Conservation (phyloP, 2,888 invertebrate genomes). For the Alentia gelatinosa region DNA sequence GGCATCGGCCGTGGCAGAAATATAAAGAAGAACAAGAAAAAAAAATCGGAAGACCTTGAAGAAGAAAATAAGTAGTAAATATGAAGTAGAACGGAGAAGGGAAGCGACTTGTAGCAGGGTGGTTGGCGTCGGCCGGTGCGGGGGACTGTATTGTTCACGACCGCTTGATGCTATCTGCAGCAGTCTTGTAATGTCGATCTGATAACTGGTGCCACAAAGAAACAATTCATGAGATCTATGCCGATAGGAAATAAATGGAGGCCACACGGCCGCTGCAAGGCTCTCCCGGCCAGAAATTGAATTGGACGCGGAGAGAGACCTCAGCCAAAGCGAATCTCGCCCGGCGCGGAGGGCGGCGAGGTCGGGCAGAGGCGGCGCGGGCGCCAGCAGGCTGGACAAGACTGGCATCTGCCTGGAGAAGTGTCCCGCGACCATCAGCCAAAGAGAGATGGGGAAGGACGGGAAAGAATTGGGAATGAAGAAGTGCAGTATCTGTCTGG, state of each 20-base stretch:
- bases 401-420: too few species aligned
- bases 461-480: too few species aligned
- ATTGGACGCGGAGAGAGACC: not conserved
- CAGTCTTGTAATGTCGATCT: slow-evolving; percentile 13
- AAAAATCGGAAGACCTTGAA: not conserved
- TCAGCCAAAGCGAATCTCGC: not conserved
- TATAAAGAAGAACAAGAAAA: not conserved
- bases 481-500: too few species aligned
- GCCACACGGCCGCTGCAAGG: not conserved
- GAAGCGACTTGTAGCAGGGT: not conserved
- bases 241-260: slow-evolving; percentile 37
- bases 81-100: not conserved
- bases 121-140: not conserved
- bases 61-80: not conserved
- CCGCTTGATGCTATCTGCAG: not conserved
- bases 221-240: slow-evolving; percentile 35
- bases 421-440: too few species aligned
- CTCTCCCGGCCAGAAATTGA: slow-evolving; percentile 24
- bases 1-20: not conserved
- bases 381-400: too few species aligned
- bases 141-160: not conserved
- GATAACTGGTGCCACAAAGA: slow-evolving; percentile 29
- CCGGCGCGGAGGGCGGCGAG: not conserved
- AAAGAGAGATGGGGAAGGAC: too few species aligned
- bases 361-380: not conserved